Evolutionary conservation across 1,140 invertebrate genomes (phyloP), one percentile per base, ranked within the genome.

Genomic region (Saccostrea cuccullata): DNA sequence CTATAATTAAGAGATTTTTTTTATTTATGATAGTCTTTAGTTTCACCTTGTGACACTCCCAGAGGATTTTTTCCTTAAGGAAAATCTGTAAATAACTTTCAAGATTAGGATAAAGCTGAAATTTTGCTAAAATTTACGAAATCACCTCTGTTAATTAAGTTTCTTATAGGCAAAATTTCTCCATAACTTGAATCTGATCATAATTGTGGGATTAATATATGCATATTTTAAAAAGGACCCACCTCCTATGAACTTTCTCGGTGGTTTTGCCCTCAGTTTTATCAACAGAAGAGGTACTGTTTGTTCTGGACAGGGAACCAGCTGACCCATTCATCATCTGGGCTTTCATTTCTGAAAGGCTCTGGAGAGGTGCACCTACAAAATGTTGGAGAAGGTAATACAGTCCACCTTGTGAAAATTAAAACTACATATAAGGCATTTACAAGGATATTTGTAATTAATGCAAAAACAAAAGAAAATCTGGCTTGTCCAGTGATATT

Each of bases 261-360:
- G 87, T 85, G 58, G 58, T 67, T 84, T 58, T 89, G 83, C 88
- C 91, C 15, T 87, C 86, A 47, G 88, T 84, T 67, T 87, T 89
- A 85, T 90, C 90, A 17, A 88, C 87, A n/a, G 91, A 92, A 56
- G 92, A 93, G 20, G 85, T 87, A 58, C 91, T 91, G 82, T 92
- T 93, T 55, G 82, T 84, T 56, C 82, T 1, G 67, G 91, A 90
- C 83, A 94, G 88, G 11, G 93, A 94, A 26, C 89, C 89, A 82
- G 89, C 91, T 15, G 92, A 92, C 0, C 93, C 92, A 26, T 90
- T 91, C n/a, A 89, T 85, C n/a, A 89, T 85, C 26, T 88, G 88
- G 73, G 60, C 88, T 85, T 89, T 89, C 70, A 92, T 86, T 20
- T 93, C 91, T 73, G 87, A 85, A 6, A 91, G 86, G 70, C 84